Evolutionary conservation across 2,888 invertebrate species (phyloP), one percentile per base, ranked within the genome.

Genomic region (Dasysyrphus albostriatus): DNA sequence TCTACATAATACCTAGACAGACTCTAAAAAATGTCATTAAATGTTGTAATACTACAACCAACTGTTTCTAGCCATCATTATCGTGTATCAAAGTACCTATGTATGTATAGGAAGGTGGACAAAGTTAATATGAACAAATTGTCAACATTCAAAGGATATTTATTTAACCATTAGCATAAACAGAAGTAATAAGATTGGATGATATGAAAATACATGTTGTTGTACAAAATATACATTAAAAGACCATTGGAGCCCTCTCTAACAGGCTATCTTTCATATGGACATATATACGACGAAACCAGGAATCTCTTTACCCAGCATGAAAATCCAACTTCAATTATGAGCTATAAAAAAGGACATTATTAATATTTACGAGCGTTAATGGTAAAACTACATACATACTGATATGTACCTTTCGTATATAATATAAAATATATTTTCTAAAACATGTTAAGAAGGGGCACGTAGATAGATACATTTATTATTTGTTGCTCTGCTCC

Each of bases 291-390:
- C 24, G n/a, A 12, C 6, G 5, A 56, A 19, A 44, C 39, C 39
- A 24, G 49, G 44, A 63, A 24, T 44, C 44, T 29, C 37, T 65
- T 56, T 44, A 69, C 73, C 10, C 12, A 51, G 10, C 49, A 19
- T 24, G 24, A 29, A 3, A 19, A 67, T 61, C 73, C 72, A 74
- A 77, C 69, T 74, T 49, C 85, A 82, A 85, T 85, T 82, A 82
- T 77, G 69, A 69, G 69, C 77, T 69, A 85, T 85, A 82, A 85
- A 85, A 80, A 82, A 47, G 82, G 77, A 77, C 74, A 85, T 85
- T 82, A 82, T 85, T 85, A 79, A 85, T 85, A 85, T 85, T 85
- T 85, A 85, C 77, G 85, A 85, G 73, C 56, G 81, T 77, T 82
- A 85, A 85, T 77, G 74, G 69, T 67, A 80, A n/a, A 76, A 77